Evolutionary conservation across 2,888 invertebrate genomes (phyloP).

Genomic region (Ectemnius lituratus): DNA sequence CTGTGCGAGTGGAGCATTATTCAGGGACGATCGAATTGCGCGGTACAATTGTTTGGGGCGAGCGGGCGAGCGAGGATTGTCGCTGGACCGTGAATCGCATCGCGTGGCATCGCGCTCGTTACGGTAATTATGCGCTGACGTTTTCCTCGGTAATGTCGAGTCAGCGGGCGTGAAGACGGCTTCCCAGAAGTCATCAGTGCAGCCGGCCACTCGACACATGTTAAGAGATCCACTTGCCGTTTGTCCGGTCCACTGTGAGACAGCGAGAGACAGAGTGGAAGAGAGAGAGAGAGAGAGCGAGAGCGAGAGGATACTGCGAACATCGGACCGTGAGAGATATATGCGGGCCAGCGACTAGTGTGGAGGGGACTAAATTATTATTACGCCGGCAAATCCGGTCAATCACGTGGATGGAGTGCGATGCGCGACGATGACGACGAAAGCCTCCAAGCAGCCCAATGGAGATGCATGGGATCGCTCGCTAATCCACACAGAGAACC

Average conservation of each 20-base stretch:
- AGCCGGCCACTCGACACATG: constrained; percentile 57
- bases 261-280: constrained; percentile 58
- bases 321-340: too few species aligned
- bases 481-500: constrained; percentile 49
- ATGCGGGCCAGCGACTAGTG: constrained; percentile 1
- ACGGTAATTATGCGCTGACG: constrained; percentile 73
- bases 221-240: constrained; percentile 64
- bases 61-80: constrained; percentile 28
- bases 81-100: constrained; percentile 43
- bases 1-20: too few species aligned
- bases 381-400: constrained; percentile 69
- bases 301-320: not conserved
- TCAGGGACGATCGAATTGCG: constrained; percentile 1
- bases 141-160: constrained; percentile 65
- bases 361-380: constrained; percentile 68
- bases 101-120: constrained; percentile 62
- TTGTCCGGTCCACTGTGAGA: constrained; percentile 20
- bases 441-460: constrained; percentile 50
- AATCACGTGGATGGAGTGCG: constrained; percentile 64
- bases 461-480: constrained; percentile 55
- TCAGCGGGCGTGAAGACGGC: constrained; percentile 65
- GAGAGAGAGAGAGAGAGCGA: not conserved
- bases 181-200: constrained; percentile 71
- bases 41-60: not conserved
- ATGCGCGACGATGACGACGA: constrained; percentile 53